Conservation (phyloP, 2,113 vertebrate genomes). For the Microtus oregoni region DNA sequence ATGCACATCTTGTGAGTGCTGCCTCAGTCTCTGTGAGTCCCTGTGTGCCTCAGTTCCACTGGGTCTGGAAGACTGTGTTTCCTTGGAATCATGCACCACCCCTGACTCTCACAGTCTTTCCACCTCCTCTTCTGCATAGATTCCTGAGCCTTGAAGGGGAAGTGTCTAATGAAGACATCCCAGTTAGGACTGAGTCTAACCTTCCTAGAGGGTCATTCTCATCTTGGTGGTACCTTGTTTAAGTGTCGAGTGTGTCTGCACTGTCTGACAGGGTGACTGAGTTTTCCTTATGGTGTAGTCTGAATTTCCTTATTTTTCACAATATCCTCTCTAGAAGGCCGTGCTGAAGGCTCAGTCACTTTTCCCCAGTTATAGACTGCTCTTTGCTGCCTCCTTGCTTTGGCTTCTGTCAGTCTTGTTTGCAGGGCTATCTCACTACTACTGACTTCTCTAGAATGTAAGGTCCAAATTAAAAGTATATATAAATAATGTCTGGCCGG, state of each 20-base stretch:
- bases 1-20: not conserved
- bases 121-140: not conserved
- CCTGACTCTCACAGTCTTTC: not conserved
- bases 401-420: not conserved
- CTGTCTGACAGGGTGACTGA: not conserved
- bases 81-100: not conserved
- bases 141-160: not conserved
- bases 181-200: not conserved
- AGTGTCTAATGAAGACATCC: not conserved
- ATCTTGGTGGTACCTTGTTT: not conserved
- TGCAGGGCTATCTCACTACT: not conserved
- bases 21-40: not conserved
- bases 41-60: not conserved
- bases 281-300: not conserved
- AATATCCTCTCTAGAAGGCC: not conserved
- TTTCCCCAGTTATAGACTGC: not conserved
- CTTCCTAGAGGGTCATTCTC: not conserved
- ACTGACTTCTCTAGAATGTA: not conserved
- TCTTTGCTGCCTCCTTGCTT: not conserved
- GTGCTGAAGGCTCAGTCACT: not conserved
- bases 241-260: not conserved
- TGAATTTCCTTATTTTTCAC: slow-evolving; percentile 18
- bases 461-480: not conserved
- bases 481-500: not conserved
- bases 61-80: not conserved